phyloP scores from a whole-genome alignment of 1,140 invertebrate genomes.

The Leucophenga varia region DNA sequence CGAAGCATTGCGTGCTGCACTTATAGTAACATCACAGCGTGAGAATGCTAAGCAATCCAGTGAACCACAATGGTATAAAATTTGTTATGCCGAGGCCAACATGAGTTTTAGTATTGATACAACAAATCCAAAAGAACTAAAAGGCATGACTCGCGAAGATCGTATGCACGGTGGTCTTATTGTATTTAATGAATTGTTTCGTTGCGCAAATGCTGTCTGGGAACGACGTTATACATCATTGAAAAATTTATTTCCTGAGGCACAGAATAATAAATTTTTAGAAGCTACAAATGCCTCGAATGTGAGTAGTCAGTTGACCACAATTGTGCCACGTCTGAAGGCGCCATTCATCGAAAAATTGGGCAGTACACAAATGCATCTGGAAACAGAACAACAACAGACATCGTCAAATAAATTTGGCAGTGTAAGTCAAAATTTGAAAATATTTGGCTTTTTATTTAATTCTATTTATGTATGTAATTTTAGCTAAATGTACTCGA shows the following conservation, averaged over 20 bases:
- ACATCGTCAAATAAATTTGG: constrained; percentile 32
- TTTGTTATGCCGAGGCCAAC: constrained; percentile 88
- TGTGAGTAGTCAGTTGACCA: constrained; percentile 36
- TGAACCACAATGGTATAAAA: constrained; percentile 87
- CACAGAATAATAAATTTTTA: constrained; percentile 52
- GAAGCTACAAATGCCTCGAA: constrained; percentile 24
- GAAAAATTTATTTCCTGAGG: constrained; percentile 56
- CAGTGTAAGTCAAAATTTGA: constrained; percentile 25
- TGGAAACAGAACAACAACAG: constrained; percentile 39
- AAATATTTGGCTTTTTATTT: constrained; percentile 16
- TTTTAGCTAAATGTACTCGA: constrained; percentile 65
- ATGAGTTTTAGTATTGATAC: constrained; percentile 74
- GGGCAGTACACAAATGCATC: constrained; percentile 36
- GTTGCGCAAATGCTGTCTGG: constrained; percentile 89
- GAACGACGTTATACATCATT: constrained; percentile 79
- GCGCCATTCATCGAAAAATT: constrained; percentile 53
- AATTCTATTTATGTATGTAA: background rate
- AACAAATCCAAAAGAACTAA: constrained; percentile 63
- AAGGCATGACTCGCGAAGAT: constrained; percentile 84
- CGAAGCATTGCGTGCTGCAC: constrained; percentile 86
- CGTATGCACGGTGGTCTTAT: constrained; percentile 90
- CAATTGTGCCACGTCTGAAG: constrained; percentile 54
- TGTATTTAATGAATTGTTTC: constrained; percentile 90
- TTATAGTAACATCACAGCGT: constrained; percentile 91
- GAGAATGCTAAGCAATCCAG: constrained; percentile 89